These are phyloP conservation scores for Fistularia tabacaria DNA, from an alignment of 2,797 vertebrate species.

Conservation along the genomic window DNA sequence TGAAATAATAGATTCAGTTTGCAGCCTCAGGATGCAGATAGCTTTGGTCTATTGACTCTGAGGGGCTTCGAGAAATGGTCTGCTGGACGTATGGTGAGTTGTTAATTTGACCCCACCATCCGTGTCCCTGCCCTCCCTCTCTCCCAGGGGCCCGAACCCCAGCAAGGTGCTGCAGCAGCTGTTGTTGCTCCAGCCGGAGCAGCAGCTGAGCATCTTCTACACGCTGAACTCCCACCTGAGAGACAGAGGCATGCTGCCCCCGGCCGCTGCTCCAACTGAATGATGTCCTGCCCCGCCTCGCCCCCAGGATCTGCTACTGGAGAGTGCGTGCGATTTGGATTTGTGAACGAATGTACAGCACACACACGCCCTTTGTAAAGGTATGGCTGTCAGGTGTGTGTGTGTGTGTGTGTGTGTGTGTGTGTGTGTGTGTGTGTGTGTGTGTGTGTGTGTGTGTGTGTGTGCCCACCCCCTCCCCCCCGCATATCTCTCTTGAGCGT, in stretches of 20 bases:
- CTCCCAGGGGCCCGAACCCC: constrained; percentile 89
- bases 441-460: too few relatives aligned
- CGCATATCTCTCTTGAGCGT: too few relatives aligned
- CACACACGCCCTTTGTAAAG: not conserved
- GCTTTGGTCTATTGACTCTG: too few relatives aligned
- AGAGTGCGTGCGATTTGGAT: constrained; percentile 5
- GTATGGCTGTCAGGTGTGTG: too few relatives aligned
- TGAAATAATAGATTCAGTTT: too few relatives aligned
- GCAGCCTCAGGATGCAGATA: too few relatives aligned
- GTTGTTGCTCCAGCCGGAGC: constrained; percentile 88
- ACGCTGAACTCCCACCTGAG: constrained; percentile 83
- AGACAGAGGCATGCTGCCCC: constrained; percentile 83
- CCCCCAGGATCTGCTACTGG: not conserved
- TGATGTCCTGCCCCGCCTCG: constrained; percentile 23
- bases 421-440: too few relatives aligned
- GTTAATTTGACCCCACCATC: too few relatives aligned
- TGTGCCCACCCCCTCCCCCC: too few relatives aligned
- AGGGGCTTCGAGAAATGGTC: too few relatives aligned
- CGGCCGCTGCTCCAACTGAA: constrained; percentile 66
- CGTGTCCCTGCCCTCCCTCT: not conserved
- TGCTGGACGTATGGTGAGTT: too few relatives aligned
- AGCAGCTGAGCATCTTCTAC: constrained; percentile 90
- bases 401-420: too few relatives aligned
- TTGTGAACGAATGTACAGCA: constrained; percentile 25
- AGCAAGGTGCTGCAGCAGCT: constrained; percentile 94